A percentile compares a stretch with the other conserved stretches of the same genome.
These are phyloP conservation scores for Siderastrea siderea DNA, from an alignment of 92 coral and sea anemone genomes.

Conservation along the genomic window DNA sequence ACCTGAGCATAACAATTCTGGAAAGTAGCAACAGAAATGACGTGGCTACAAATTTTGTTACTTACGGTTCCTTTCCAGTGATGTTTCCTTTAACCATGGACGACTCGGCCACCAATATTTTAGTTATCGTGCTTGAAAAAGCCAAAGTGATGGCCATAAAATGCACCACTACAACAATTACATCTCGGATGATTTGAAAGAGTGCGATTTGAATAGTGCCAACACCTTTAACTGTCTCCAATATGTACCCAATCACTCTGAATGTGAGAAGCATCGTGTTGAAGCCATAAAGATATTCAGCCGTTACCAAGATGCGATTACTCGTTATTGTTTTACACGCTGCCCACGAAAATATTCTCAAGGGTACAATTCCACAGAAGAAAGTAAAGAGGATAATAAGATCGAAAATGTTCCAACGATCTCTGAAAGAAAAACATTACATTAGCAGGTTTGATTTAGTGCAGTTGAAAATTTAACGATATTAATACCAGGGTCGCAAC, in stretches of 20 bases:
- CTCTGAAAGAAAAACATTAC: slow-evolving; percentile 17
- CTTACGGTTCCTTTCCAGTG: too few species aligned
- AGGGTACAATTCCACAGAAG: background rate
- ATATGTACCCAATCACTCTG: background rate
- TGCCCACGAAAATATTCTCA: slow-evolving; percentile 7
- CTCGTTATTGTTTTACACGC: background rate
- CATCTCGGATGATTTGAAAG: background rate
- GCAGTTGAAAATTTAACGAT: too few species aligned
- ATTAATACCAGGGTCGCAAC: too few species aligned
- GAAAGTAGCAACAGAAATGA: too few species aligned
- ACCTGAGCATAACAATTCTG: too few species aligned
- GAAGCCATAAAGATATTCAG: slow-evolving; percentile 21
- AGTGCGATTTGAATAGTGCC: background rate
- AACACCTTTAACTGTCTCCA: slow-evolving; percentile 21
- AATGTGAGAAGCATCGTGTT: too few species aligned
- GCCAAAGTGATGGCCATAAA: slow-evolving; percentile 27
- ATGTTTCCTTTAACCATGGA: background rate
- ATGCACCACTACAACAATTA: slow-evolving; percentile 24
- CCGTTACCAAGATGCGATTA: slow-evolving; percentile 5
- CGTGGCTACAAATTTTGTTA: too few species aligned
- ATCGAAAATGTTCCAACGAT: slow-evolving; percentile 50
- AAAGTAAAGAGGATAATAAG: slow-evolving; percentile 13
- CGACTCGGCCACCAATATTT: slow-evolving; percentile 32
- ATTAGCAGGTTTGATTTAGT: too few species aligned
- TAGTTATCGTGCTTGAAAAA: slow-evolving; percentile 51